Evolutionary conservation across 2,888 invertebrate species (phyloP), one percentile per base, ranked within the genome.

Genomic region (Eupithecia pulchellata): DNA sequence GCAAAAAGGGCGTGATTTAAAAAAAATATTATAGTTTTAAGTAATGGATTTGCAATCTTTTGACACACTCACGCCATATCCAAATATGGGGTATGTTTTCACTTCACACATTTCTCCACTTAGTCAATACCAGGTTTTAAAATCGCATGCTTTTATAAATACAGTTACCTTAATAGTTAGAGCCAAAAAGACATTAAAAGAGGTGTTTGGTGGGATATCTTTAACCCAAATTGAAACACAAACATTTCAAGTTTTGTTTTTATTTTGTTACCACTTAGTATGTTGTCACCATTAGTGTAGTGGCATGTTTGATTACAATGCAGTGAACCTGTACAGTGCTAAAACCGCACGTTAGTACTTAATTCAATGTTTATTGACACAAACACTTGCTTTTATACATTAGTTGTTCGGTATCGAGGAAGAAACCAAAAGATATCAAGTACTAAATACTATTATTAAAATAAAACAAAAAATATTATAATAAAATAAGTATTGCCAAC

Each of bases 301-400:
- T 88, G 91, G 89, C 90, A 91, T 91, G 92, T 87, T 90, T 91
- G 91, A 91, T 91, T 84, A 88, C 89, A 85, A 80, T 82, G 79
- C 81, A 76, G 77, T 83, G 86, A 84, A 81, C 80, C 68, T 74
- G 68, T 73, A 70, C 74, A 75, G 72, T 81, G 78, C 79, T 82
- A 78, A 81, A 82, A 74, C 72, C 76, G 80, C 87, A 84, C 82
- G 77, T 75, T 76, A 77, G 69, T 67, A 52, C 29, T 39, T 71
- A 64, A 39, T 65, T 68, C 34, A 42, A 68, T 72, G 68, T 72
- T 68, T 36, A 52, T 67, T 61, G 2, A 61, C 64, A 57, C 62
- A 25, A 52, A 52, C 11, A 47, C 52, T 52, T 25, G 9, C 42
- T 42, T n/a, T 6, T 25, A 52, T 25, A 25, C 52, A 25, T 13